These are phyloP conservation scores for Callipepla californica DNA, from an alignment of 2,113 vertebrate genomes.

Conservation along the genomic window DNA sequence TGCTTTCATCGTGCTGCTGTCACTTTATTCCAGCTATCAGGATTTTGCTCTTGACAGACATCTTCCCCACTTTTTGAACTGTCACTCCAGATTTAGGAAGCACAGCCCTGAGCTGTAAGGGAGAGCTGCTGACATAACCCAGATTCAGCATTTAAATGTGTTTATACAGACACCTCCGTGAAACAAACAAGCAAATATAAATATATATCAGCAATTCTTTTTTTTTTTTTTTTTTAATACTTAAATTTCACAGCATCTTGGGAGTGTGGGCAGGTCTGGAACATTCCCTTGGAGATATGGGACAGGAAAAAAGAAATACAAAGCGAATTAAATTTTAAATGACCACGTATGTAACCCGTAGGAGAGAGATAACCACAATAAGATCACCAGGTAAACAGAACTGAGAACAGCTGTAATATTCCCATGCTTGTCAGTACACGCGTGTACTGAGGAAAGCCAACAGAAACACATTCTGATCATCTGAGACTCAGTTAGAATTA, in stretches of 20 bases:
- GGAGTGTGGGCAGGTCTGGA: background rate
- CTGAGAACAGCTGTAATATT: constrained; percentile 20
- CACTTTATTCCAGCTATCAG: background rate
- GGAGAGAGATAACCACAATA: constrained; percentile 8
- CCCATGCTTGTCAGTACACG: constrained; percentile 4
- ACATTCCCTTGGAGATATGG: background rate
- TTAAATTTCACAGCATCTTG: background rate
- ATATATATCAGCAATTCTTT: background rate
- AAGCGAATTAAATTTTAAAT: background rate
- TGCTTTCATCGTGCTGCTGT: background rate
- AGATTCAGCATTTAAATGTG: constrained; percentile 1
- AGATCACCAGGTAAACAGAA: constrained; percentile 10
- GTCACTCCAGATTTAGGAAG: background rate
- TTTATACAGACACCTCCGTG: background rate
- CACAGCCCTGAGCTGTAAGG: constrained; percentile 17
- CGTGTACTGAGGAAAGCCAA: background rate
- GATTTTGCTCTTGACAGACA: constrained; percentile 15
- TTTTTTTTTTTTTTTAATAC: background rate
- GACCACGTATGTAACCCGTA: background rate
- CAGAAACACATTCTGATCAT: background rate
- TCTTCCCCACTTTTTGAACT: constrained; percentile 1
- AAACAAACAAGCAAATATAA: background rate
- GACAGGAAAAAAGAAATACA: background rate
- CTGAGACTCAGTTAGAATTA: background rate
- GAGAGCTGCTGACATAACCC: background rate